These are phyloP conservation scores for Molossus molossus DNA, from an alignment of 2,797 vertebrate species.

Conservation along the genomic window DNA sequence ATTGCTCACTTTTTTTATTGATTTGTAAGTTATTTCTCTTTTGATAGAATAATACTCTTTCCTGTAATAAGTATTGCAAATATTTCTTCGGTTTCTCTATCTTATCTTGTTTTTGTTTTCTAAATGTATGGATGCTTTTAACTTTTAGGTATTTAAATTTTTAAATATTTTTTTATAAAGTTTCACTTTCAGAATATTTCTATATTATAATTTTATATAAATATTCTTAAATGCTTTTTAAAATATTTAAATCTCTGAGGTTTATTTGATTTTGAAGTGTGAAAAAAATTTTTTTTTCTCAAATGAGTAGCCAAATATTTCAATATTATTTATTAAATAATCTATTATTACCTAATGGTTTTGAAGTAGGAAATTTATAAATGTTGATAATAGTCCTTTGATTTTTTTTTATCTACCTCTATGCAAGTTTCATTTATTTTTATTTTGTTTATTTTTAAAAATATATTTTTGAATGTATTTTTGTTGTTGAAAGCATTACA, in stretches of 20 bases:
- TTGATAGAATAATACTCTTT: slow-evolving; percentile 23
- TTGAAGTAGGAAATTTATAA: slow-evolving; percentile 23
- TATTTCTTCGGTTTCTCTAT: not conserved
- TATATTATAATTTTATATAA: slow-evolving; percentile 15
- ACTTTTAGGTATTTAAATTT: slow-evolving; percentile 40
- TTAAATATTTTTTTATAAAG: slow-evolving; percentile 19
- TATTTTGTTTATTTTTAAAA: not conserved
- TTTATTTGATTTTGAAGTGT: slow-evolving; percentile 31
- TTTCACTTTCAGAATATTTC: slow-evolving; percentile 34
- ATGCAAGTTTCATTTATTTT: slow-evolving; percentile 29
- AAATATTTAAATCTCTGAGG: slow-evolving; percentile 19
- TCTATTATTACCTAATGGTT: slow-evolving; percentile 22
- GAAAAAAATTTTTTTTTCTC: not conserved
- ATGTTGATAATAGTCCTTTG: not conserved
- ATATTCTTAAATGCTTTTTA: not conserved
- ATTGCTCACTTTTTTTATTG: not conserved
- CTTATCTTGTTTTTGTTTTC: slow-evolving; percentile 20
- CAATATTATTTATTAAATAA: slow-evolving; percentile 38
- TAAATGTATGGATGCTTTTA: not conserved
- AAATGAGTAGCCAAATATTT: slow-evolving; percentile 41
- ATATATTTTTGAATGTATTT: too few species aligned
- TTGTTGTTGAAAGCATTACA: too few species aligned
- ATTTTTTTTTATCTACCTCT: not conserved
- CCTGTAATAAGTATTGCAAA: not conserved
- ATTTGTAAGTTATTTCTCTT: slow-evolving; percentile 1